Conservation (phyloP, 2,113 vertebrate species). For the Corvus hawaiiensis region DNA sequence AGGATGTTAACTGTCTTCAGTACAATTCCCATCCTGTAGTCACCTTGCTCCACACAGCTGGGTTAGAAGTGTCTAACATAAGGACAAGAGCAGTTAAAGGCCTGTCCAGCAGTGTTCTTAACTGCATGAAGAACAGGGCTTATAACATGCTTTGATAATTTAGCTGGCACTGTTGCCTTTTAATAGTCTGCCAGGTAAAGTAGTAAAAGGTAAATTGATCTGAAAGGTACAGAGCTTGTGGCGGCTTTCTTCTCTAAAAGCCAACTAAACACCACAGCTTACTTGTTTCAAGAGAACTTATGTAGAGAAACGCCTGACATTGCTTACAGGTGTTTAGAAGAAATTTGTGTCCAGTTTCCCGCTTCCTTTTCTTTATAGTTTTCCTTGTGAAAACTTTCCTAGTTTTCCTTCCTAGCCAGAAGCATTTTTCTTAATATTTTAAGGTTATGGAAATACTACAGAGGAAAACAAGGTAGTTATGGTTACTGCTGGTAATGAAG, state of each 20-base stretch:
- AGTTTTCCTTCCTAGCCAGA: not conserved
- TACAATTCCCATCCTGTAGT: not conserved
- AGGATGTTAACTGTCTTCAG: not conserved
- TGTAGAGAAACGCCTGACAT: not conserved
- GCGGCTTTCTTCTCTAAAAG: not conserved
- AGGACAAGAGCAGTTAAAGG: not conserved
- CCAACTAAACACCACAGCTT: not conserved
- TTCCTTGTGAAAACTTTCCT: not conserved
- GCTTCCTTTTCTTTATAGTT: not conserved
- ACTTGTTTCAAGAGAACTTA: not conserved
- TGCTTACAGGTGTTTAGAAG: not conserved
- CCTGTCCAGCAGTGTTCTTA: not conserved
- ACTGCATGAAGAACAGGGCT: not conserved
- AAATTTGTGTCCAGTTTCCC: not conserved
- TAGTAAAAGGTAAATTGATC: not conserved
- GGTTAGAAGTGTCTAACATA: not conserved
- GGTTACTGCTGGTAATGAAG: not conserved
- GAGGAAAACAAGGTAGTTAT: not conserved
- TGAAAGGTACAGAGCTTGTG: not conserved
- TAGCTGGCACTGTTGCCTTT: not conserved
- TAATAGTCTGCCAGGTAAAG: not conserved
- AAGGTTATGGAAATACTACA: not conserved
- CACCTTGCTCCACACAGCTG: not conserved
- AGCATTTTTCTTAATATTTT: not conserved
- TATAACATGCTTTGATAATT: not conserved